Evolutionary conservation across 1,140 invertebrate genomes (phyloP).

Genomic region (Amyelois transitella): DNA sequence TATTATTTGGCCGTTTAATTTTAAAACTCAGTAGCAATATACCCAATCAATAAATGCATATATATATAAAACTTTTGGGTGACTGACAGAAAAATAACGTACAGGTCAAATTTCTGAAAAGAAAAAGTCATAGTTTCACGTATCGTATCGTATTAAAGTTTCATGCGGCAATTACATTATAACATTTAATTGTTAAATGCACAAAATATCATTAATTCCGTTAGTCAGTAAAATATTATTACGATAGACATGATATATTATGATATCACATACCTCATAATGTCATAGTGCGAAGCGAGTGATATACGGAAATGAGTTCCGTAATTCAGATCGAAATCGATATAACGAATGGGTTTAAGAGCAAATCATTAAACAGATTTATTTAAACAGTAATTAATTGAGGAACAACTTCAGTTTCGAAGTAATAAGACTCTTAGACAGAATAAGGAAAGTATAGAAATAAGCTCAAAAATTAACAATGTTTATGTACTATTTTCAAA

Average conservation of each 20-base stretch:
- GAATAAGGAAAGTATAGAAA: not conserved
- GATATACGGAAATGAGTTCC: not conserved
- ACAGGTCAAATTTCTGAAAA: not conserved
- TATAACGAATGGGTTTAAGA: conserved; percentile 32
- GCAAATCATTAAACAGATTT: conserved; percentile 33
- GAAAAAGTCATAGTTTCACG: not conserved
- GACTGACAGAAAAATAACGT: too few species aligned
- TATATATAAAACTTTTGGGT: too few species aligned
- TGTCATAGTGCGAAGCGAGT: not conserved
- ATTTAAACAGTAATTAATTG: conserved; percentile 30
- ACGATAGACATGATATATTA: too few species aligned
- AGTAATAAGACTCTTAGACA: not conserved
- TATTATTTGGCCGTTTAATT: too few species aligned
- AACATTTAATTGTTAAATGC: too few species aligned
- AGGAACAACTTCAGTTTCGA: conserved; percentile 8
- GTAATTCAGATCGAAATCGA: conserved; percentile 22
- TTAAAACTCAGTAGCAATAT: too few species aligned
- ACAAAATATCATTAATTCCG: too few species aligned
- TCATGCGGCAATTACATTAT: not conserved
- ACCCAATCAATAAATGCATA: too few species aligned
- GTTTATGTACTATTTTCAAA: too few species aligned
- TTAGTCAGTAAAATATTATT: too few species aligned
- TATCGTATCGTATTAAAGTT: not conserved
- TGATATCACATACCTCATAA: too few species aligned
- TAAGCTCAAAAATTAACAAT: not conserved